These are phyloP conservation scores for Centrocercus urophasianus DNA, from an alignment of 2,113 vertebrate species.

Conservation along the genomic window DNA sequence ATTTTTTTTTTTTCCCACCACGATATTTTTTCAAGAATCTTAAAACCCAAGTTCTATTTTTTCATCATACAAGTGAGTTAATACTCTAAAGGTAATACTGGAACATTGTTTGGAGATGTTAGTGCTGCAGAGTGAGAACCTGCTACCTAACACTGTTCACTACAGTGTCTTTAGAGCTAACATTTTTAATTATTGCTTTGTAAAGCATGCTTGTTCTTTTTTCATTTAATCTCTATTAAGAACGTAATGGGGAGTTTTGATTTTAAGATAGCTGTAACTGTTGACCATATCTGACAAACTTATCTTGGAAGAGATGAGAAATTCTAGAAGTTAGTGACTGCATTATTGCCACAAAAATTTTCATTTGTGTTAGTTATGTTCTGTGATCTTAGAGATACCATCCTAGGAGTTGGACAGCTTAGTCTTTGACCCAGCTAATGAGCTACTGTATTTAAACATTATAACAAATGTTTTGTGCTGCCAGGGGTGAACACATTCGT, in stretches of 20 bases:
- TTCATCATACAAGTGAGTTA: not conserved
- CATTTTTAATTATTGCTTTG: not conserved
- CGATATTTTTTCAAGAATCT: not conserved
- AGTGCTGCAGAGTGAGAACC: not conserved
- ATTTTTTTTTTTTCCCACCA: no score
- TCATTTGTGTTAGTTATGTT: not conserved
- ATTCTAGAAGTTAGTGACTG: not conserved
- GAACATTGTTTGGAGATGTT: not conserved
- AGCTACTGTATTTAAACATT: not conserved
- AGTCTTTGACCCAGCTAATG: not conserved
- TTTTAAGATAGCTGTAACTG: not conserved
- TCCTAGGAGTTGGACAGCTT: not conserved
- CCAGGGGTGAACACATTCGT: not conserved
- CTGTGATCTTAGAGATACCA: not conserved
- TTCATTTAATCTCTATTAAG: not conserved
- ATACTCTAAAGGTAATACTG: not conserved
- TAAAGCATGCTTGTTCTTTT: not conserved
- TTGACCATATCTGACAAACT: not conserved
- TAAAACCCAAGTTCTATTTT: not conserved
- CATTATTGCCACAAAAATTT: not conserved
- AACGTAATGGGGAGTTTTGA: not conserved
- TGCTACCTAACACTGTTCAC: not conserved
- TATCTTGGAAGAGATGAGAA: not conserved
- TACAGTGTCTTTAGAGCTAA: not conserved
- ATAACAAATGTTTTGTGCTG: not conserved